Conservation (phyloP, 2,888 invertebrate species). For the Trissonchulus sp. region DNA sequence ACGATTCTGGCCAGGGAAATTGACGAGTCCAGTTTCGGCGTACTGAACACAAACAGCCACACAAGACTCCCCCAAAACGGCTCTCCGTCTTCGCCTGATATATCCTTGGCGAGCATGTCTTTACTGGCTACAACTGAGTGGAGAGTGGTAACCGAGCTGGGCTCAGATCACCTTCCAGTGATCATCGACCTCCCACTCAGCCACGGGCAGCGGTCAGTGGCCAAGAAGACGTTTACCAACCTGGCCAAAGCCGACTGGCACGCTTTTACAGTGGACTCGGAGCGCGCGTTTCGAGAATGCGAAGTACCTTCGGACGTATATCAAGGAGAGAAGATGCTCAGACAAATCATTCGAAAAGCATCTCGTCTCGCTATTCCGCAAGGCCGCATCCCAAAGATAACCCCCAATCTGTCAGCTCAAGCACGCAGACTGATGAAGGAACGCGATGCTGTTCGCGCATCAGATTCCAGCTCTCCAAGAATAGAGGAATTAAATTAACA, state of each 20-base stretch:
- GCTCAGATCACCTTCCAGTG: constrained; percentile 5
- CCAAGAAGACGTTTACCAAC: background rate
- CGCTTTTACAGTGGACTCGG: background rate
- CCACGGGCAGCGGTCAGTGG: background rate
- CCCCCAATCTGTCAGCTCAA: background rate
- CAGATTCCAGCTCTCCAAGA: background rate
- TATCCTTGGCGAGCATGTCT: background rate
- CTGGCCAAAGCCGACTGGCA: constrained; percentile 6
- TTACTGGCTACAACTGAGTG: background rate
- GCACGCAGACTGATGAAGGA: background rate
- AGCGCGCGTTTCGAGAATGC: background rate
- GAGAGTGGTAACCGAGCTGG: background rate
- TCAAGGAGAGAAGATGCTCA: background rate
- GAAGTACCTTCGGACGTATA: background rate
- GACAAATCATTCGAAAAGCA: background rate
- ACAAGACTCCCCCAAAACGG: background rate
- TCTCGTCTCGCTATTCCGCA: background rate
- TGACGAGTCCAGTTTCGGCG: constrained; percentile 1
- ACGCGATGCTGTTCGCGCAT: background rate
- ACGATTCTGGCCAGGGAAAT: background rate
- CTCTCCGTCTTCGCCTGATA: background rate
- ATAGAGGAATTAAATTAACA: background rate
- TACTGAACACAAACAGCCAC: background rate
- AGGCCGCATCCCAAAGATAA: background rate
- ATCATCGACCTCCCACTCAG: background rate